These are phyloP conservation scores for Lagocephalus sceleratus DNA, from an alignment of 2,797 vertebrate species.

Conservation along the genomic window DNA sequence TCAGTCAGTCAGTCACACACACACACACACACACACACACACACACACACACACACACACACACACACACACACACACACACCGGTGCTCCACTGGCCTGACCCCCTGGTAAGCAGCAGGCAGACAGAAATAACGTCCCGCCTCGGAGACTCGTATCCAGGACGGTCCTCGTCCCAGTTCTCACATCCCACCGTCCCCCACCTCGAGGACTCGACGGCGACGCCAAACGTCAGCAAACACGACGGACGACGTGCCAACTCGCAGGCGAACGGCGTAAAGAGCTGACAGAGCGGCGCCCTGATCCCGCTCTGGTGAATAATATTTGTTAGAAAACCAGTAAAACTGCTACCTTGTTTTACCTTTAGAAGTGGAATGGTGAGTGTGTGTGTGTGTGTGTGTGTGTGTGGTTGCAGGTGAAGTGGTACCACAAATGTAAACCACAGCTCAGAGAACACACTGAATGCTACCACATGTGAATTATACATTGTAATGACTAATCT, in stretches of 20 bases:
- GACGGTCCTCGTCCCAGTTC: conserved; percentile 24
- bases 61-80: conserved; percentile 13
- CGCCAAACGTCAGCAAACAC: neutral
- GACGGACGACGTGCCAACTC: neutral
- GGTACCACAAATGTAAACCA: neutral
- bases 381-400: too few species aligned
- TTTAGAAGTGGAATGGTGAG: too few species aligned
- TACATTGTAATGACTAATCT: too few species aligned
- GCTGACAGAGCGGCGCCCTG: too few species aligned
- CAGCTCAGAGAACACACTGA: neutral
- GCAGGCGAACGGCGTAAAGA: too few species aligned
- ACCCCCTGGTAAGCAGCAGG: conserved; percentile 11
- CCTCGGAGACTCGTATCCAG: conserved; percentile 23
- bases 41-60: conserved; percentile 4
- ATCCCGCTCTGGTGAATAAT: too few species aligned
- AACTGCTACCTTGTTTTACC: too few species aligned
- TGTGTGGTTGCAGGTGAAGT: neutral
- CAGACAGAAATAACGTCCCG: conserved; percentile 28
- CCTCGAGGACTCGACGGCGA: neutral
- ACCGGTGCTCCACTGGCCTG: conserved; percentile 2
- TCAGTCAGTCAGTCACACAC: conserved; percentile 4
- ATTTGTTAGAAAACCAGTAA: too few species aligned
- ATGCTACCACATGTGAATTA: neutral
- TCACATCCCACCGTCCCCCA: conserved; percentile 6
- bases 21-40: conserved; percentile 10